Percentiles rank a stretch among this genome's conserved stretches.
Conservation (phyloP, 2,888 invertebrate genomes). For the Apodemia duryi region DNA sequence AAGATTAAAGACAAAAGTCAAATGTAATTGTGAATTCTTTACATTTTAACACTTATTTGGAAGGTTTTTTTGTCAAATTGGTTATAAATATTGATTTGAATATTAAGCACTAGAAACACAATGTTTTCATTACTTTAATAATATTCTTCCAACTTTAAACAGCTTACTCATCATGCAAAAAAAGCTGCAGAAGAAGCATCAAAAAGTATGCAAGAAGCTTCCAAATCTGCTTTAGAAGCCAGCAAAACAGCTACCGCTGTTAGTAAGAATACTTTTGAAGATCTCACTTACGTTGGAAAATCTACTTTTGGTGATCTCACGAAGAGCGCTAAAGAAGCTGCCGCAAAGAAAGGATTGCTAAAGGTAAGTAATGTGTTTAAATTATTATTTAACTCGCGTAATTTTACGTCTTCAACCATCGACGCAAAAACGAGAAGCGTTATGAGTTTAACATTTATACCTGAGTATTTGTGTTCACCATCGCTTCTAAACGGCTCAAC, state of each 20-base stretch:
- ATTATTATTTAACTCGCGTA: too few species aligned
- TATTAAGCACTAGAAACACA: too few species aligned
- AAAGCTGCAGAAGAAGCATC: slow-evolving; percentile 91
- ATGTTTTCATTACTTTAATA: not conserved
- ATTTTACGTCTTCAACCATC: too few species aligned
- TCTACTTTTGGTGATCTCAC: slow-evolving; percentile 93
- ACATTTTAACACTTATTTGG: too few species aligned
- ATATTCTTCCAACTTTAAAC: slow-evolving; percentile 18
- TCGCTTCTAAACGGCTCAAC: too few species aligned
- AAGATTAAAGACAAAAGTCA: too few species aligned
- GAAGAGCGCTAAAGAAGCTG: slow-evolving; percentile 93
- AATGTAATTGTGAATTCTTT: too few species aligned
- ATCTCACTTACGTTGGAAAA: slow-evolving; percentile 93
- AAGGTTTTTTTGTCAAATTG: too few species aligned
- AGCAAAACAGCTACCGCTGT: slow-evolving; percentile 93
- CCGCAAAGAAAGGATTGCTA: slow-evolving; percentile 90
- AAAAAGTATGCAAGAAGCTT: slow-evolving; percentile 90
- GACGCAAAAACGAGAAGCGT: too few species aligned
- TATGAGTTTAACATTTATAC: too few species aligned
- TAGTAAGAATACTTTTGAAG: slow-evolving; percentile 92
- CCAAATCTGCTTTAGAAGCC: slow-evolving; percentile 90
- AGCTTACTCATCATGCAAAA: slow-evolving; percentile 93
- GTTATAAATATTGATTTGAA: too few species aligned
- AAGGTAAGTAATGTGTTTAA: slow-evolving; percentile 73
- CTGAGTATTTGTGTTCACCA: too few species aligned